Evolutionary conservation across 1,140 invertebrate genomes (phyloP).

Genomic region (Pristionchus pacificus): DNA sequence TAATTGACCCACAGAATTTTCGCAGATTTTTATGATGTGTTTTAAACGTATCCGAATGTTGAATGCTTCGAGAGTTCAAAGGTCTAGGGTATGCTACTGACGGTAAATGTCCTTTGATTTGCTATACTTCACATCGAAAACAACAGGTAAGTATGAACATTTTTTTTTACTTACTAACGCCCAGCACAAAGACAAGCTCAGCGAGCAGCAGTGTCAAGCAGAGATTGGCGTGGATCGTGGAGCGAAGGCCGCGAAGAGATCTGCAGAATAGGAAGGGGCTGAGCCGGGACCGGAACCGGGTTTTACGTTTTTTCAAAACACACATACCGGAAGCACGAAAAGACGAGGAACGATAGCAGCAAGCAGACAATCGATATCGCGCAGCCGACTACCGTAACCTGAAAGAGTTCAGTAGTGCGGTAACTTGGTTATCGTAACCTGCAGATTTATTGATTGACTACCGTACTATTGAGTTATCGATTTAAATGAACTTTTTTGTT

Average conservation of each 20-base stretch:
- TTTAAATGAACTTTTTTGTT: no score
- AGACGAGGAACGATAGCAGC: constrained; percentile 36
- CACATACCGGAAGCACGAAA: constrained; percentile 36
- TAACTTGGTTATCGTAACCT: no score
- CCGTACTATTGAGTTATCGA: no score
- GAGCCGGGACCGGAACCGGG: constrained; percentile 46
- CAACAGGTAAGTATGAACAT: not conserved
- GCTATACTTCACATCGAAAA: not conserved
- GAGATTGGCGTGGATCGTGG: constrained; percentile 89
- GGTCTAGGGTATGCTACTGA: no score
- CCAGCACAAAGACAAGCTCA: constrained; percentile 83
- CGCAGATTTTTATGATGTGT: no score
- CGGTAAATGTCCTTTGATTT: constrained; percentile 1
- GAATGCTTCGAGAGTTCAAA: no score
- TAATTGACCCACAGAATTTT: no score
- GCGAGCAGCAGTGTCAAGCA: constrained; percentile 83
- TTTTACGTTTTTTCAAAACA: constrained; percentile 6
- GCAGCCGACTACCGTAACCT: constrained; percentile 42
- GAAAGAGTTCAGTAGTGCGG: no score
- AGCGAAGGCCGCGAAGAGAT: constrained; percentile 68
- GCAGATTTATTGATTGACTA: no score
- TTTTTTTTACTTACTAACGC: constrained; percentile 64
- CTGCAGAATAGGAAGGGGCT: constrained; percentile 66
- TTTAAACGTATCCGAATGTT: no score
- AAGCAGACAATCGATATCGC: constrained; percentile 43